A percentile compares a stretch with the other conserved stretches of the same genome.
phyloP scores from a whole-genome alignment of 2,113 vertebrate species.

The Rhinolophus sinicus region DNA sequence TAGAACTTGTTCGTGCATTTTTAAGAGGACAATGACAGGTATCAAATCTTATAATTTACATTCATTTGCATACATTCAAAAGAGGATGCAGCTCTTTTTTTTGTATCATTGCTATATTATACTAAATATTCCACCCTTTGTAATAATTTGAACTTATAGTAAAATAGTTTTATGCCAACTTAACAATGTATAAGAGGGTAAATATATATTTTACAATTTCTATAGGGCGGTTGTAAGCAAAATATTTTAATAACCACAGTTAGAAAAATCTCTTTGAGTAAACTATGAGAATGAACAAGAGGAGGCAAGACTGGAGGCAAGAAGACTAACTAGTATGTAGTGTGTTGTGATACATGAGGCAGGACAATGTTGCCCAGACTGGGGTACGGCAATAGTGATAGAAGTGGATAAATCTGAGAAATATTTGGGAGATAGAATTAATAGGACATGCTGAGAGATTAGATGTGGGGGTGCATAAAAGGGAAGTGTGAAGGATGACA shows the following conservation, averaged over 20 bases:
- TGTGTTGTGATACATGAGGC: rapidly evolving
- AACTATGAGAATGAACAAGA: not conserved
- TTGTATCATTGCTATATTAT: not conserved
- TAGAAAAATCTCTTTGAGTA: not conserved
- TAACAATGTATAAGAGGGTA: not conserved
- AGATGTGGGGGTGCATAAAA: not conserved
- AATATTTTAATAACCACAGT: not conserved
- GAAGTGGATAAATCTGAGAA: not conserved
- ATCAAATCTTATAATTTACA: not conserved
- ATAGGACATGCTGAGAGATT: not conserved
- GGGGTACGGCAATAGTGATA: not conserved
- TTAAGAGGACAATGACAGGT: not conserved
- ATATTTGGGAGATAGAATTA: not conserved
- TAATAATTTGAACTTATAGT: not conserved
- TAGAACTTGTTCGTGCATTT: not conserved
- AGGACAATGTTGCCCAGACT: not conserved
- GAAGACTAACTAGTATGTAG: not conserved
- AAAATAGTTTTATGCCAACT: constrained; percentile 23
- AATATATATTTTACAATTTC: not conserved
- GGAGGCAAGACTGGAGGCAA: not conserved
- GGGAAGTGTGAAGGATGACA: not conserved
- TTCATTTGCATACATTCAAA: not conserved
- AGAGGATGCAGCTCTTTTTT: not conserved
- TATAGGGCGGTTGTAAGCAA: not conserved
- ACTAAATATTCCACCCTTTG: not conserved